These are phyloP conservation scores for Thumatha senex DNA, from an alignment of 2,888 invertebrate species.

Conservation along the genomic window DNA sequence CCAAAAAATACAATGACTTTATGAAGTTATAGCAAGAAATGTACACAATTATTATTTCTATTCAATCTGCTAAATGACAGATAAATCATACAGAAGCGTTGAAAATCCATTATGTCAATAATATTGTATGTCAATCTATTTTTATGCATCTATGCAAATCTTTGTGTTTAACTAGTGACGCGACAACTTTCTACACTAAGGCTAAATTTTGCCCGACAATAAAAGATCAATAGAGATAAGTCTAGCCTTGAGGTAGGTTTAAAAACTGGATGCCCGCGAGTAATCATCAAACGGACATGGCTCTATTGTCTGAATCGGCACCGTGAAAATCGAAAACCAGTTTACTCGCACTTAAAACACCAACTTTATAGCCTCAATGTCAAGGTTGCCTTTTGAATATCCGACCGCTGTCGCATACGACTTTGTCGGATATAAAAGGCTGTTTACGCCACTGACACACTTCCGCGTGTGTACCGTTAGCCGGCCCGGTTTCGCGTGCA, in stretches of 20 bases:
- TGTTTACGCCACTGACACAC: slow-evolving; percentile 82
- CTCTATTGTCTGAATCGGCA: slow-evolving; percentile 76
- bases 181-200: slow-evolving; percentile 11
- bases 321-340: slow-evolving; percentile 81
- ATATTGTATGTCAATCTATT: too few species aligned
- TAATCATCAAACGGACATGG: slow-evolving; percentile 66
- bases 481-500: slow-evolving; percentile 71
- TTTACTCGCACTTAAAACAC: slow-evolving; percentile 42
- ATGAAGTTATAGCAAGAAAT: too few species aligned
- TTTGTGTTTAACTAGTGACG: not conserved
- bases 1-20: too few species aligned
- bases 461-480: slow-evolving; percentile 81
- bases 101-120: too few species aligned
- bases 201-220: slow-evolving; percentile 16
- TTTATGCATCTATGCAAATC: too few species aligned
- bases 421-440: slow-evolving; percentile 49
- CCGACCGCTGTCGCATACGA: slow-evolving; percentile 52
- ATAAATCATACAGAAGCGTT: too few species aligned
- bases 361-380: slow-evolving; percentile 54
- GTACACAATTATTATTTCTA: too few species aligned
- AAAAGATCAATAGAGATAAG: slow-evolving; percentile 23
- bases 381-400: slow-evolving; percentile 68
- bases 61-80: too few species aligned
- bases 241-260: slow-evolving; percentile 79
- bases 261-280: slow-evolving; percentile 61